Conservation (phyloP, 2,797 vertebrate genomes). For the Sebastes vulpes region DNA sequence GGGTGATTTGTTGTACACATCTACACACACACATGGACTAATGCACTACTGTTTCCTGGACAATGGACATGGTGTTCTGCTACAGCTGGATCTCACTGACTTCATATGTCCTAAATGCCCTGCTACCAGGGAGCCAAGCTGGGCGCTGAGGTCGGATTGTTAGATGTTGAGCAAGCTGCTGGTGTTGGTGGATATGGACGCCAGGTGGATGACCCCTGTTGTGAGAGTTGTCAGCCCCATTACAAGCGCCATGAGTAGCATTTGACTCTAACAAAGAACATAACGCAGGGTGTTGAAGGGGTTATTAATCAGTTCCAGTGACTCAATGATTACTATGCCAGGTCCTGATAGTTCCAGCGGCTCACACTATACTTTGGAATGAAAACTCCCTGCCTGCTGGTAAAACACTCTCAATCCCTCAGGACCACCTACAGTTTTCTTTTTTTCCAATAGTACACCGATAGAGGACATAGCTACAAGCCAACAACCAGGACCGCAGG, state of each 20-base stretch:
- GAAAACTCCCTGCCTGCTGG: conserved; percentile 4
- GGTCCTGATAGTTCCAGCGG: background rate
- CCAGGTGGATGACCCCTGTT: conserved; percentile 3
- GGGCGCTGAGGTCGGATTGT: conserved; percentile 13
- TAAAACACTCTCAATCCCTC: background rate
- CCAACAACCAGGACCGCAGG: background rate
- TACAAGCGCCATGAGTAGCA: conserved; percentile 2
- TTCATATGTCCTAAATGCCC: conserved; percentile 19
- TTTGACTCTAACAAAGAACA: conserved; percentile 16
- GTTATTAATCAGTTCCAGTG: conserved; percentile 29
- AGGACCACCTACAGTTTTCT: background rate
- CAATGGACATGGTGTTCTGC: conserved; percentile 20
- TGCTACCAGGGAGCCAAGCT: background rate
- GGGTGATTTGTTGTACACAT: conserved; percentile 5
- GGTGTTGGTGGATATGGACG: conserved; percentile 26
- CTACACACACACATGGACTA: background rate
- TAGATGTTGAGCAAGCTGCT: conserved; percentile 1
- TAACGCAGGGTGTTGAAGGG: conserved; percentile 12
- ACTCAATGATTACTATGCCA: background rate
- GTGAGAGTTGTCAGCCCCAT: conserved; percentile 20
- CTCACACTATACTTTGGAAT: background rate
- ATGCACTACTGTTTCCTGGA: background rate
- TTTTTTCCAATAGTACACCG: background rate
- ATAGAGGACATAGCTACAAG: background rate
- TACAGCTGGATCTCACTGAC: conserved; percentile 35